phyloP scores from a whole-genome alignment of 2,888 invertebrate genomes.

The Ectemnius lituratus region DNA sequence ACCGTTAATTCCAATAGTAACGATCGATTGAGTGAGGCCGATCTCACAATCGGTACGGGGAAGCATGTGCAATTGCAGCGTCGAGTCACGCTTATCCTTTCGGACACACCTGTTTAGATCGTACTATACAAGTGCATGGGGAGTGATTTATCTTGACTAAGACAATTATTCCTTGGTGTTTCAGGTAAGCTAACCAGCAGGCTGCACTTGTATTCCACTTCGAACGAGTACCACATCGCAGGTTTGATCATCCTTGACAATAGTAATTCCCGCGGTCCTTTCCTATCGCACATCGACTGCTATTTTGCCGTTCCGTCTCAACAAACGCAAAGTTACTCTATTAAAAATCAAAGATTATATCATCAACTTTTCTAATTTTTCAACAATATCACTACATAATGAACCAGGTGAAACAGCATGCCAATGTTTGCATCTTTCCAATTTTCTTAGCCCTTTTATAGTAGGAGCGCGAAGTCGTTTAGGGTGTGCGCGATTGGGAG shows the following conservation, averaged over 20 bases:
- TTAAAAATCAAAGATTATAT: not conserved
- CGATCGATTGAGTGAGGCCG: conserved; percentile 34
- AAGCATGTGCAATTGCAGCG: conserved; percentile 30
- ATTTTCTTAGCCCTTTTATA: conserved; percentile 26
- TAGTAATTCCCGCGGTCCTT: not conserved
- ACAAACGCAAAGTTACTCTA: too few relatives aligned
- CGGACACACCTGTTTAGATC: conserved; percentile 16
- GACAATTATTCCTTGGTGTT: not conserved
- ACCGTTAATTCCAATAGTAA: conserved; percentile 47
- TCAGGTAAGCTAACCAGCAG: not conserved
- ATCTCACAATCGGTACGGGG: conserved; percentile 18
- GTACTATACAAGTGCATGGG: not conserved
- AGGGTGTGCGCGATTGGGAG: conserved; percentile 44
- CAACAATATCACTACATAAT: not conserved
- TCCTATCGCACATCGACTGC: too few relatives aligned
- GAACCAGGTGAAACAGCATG: not conserved
- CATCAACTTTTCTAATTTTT: not conserved
- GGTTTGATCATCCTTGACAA: not conserved
- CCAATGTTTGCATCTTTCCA: conserved; percentile 15
- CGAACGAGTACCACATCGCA: not conserved
- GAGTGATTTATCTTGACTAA: not conserved
- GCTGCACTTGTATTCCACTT: conserved; percentile 11
- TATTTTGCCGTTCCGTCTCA: too few relatives aligned
- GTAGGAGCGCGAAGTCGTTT: conserved; percentile 40
- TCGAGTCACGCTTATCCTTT: conserved; percentile 19